These are phyloP conservation scores for Laticauda laticaudata DNA, from an alignment of 2,113 vertebrate species.

Conservation along the genomic window DNA sequence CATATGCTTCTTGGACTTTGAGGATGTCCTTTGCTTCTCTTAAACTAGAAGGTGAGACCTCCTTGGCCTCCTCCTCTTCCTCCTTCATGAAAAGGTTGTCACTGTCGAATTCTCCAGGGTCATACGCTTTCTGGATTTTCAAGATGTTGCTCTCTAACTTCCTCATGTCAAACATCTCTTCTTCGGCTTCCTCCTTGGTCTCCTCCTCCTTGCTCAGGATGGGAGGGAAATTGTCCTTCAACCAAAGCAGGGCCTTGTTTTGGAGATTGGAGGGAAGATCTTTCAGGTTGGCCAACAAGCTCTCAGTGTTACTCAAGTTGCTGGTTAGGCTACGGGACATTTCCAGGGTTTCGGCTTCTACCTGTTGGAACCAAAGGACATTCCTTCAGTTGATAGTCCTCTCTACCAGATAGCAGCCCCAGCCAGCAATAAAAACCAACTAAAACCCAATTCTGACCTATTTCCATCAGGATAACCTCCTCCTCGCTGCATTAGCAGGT, in stretches of 20 bases:
- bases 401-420: neutral
- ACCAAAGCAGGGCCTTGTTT: slow-evolving; percentile 73
- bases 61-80: too few relatives aligned
- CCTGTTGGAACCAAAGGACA: slow-evolving; percentile 44
- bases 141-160: neutral
- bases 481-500: neutral
- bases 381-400: neutral
- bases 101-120: neutral
- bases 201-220: slow-evolving; percentile 31
- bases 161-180: neutral
- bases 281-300: slow-evolving; percentile 71
- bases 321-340: slow-evolving; percentile 70
- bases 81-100: neutral
- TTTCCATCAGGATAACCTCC: neutral
- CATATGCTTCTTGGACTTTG: neutral
- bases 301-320: slow-evolving; percentile 63
- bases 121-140: neutral
- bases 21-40: neutral
- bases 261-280: slow-evolving; percentile 75
- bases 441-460: neutral
- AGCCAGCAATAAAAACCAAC: neutral
- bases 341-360: slow-evolving; percentile 70
- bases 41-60: neutral
- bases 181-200: neutral
- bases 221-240: slow-evolving; percentile 70